Evolutionary conservation across 2,888 invertebrate species (phyloP).

Genomic region (Dromius quadrimaculatus): DNA sequence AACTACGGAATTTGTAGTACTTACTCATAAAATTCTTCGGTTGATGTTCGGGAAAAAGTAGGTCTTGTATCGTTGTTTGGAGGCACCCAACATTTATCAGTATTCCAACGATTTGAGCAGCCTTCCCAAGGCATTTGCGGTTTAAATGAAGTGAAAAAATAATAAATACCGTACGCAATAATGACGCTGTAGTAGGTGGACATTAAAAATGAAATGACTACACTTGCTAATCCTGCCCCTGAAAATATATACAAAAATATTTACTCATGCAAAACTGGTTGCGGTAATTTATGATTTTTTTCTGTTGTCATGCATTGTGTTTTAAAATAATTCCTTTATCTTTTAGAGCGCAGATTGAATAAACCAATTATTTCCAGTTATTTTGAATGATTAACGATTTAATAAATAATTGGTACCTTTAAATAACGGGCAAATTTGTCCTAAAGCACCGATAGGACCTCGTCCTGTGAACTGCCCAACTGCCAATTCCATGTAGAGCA

Average conservation of each 20-base stretch:
- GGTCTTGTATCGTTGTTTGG: conserved; percentile 77
- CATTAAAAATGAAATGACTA: conserved; percentile 94
- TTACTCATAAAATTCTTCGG: conserved; percentile 95
- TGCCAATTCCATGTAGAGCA: conserved; percentile 94
- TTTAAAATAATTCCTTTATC: no score
- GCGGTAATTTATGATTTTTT: no score
- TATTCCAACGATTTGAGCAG: conserved; percentile 90
- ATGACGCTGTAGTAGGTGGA: conserved; percentile 96
- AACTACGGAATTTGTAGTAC: conserved; percentile 59
- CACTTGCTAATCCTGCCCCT: conserved; percentile 95
- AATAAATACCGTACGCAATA: conserved; percentile 94
- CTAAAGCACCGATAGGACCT: conserved; percentile 92
- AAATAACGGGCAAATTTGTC: conserved; percentile 91
- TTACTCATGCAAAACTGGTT: no score
- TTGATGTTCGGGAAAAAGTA: conserved; percentile 82
- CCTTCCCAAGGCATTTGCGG: conserved; percentile 90
- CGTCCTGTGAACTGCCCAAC: conserved; percentile 93
- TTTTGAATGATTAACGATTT: conserved; percentile 33
- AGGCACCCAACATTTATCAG: conserved; percentile 85
- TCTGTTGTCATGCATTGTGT: no score
- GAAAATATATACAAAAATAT: conserved; percentile 53
- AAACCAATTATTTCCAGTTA: no score
- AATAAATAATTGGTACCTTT: conserved; percentile 75
- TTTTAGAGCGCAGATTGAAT: no score
- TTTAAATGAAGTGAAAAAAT: conserved; percentile 91